Base-by-base conservation (phyloP, 1,140 invertebrate species). In the Cydia fagiglandana region DNA sequence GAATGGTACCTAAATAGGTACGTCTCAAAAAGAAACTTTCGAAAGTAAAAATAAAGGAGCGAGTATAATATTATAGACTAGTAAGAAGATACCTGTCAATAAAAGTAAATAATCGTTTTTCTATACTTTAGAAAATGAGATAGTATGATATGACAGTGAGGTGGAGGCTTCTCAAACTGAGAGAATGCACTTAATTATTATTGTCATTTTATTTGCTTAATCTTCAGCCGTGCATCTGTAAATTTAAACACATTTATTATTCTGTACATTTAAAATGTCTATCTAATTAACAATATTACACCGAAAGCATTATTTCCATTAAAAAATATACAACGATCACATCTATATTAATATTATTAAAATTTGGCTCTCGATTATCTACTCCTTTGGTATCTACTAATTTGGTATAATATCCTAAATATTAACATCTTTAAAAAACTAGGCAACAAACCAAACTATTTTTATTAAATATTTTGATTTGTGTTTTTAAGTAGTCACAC, bases 211-310 rank as follows among this genome's bases (percentile, higher is more conserved):
- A 70, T 41, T 70, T 41, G 2, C 17, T 12, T 17, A 56, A 7
- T 45, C 66, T 70, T 20, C 9, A 70, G 3, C 9, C 0, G 56
- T 20, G 56, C 56, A 61, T 61, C 56, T 24, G 56, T 61, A 61
- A 61, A 24, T 61, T 61, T 61, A 4, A 15, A 56, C 53, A 56
- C 53, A 61, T 61, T 24, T 1, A 70, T n/a, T 38, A 17, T n/a
- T 13, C 20, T 15, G n/a, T 70, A 38, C 34, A 38, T 38, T 70
- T 41, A 1, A 38, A 45, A 38, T 41, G n/a, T 41, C 66, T 70
- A 70, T 70, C 30, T 70, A 70, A 17, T 34, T 70, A 70, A n/a
- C 24, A 66, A 7, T 66, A 70, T 70, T 41, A 70, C 66, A 70
- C 17, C 66, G 9, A 70, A 70, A 70, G 66, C 66, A 7, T 45